These are phyloP conservation scores for Steinernema carpocapsae DNA, from an alignment of 2,888 invertebrate genomes.

Conservation along the genomic window DNA sequence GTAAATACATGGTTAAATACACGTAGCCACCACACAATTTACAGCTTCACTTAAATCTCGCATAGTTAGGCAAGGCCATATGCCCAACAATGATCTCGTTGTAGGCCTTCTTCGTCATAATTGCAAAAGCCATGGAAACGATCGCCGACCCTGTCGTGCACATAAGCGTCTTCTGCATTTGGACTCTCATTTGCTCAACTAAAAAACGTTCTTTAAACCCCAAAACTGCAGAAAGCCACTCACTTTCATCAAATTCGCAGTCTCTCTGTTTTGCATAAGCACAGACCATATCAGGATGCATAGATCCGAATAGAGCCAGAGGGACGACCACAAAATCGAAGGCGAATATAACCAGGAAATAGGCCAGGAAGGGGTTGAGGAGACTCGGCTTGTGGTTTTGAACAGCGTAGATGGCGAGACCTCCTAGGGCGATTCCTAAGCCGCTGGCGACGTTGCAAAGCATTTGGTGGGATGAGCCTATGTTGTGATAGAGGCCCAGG, in stretches of 20 bases:
- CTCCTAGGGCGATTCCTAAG: not conserved
- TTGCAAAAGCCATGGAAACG: not conserved
- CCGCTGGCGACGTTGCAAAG: slow-evolving; percentile 12
- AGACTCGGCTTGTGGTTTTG: not conserved
- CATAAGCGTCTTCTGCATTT: too few relatives aligned
- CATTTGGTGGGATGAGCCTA: not conserved
- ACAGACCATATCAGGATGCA: not conserved
- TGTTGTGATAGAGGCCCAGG: slow-evolving; percentile 9
- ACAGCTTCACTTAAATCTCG: not conserved
- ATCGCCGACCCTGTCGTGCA: too few relatives aligned
- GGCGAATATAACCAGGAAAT: not conserved
- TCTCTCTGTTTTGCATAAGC: not conserved
- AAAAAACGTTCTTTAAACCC: too few relatives aligned
- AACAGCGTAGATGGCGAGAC: not conserved
- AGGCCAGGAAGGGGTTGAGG: not conserved
- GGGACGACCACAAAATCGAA: slow-evolving; percentile 4
- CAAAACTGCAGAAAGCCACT: not conserved
- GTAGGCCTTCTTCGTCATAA: slow-evolving; percentile 4
- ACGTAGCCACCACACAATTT: too few relatives aligned
- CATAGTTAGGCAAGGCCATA: not conserved
- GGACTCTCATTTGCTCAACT: too few relatives aligned
- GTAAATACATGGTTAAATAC: too few relatives aligned
- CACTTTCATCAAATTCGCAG: slow-evolving; percentile 7
- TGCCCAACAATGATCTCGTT: not conserved
- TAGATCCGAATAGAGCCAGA: not conserved